Conservation (phyloP, 2,888 invertebrate genomes). For the Thumatha senex region DNA sequence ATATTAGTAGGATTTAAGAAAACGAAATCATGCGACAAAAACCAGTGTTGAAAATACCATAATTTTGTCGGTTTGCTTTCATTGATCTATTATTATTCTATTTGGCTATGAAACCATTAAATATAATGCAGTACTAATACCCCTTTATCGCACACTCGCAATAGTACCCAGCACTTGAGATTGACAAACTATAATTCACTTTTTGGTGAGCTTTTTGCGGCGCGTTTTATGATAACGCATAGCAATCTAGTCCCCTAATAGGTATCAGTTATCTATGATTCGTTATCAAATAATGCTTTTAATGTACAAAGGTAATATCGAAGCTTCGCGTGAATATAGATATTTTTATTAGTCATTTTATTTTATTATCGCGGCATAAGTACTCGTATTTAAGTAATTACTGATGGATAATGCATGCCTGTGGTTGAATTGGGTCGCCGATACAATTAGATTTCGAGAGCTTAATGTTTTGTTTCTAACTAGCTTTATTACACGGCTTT, state of each 20-base stretch:
- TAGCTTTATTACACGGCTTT: no score
- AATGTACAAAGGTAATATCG: conserved; percentile 12
- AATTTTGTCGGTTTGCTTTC: not conserved
- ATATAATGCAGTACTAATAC: conserved; percentile 23
- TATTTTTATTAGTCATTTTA: conserved; percentile 4
- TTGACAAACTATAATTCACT: conserved; percentile 43
- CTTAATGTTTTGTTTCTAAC: no score
- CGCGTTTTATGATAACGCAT: conserved; percentile 40
- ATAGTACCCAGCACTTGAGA: conserved; percentile 33
- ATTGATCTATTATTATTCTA: conserved; percentile 18
- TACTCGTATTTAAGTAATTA: not conserved
- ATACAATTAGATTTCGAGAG: no score
- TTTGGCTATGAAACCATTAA: conserved; percentile 26
- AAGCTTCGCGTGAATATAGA: conserved; percentile 6
- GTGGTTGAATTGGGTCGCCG: no score
- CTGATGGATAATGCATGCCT: not conserved
- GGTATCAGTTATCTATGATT: conserved; percentile 26
- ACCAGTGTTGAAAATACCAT: no score
- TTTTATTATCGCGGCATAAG: not conserved
- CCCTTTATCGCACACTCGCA: conserved; percentile 24
- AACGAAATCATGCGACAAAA: no score
- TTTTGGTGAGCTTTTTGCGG: conserved; percentile 45
- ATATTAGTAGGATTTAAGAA: no score
- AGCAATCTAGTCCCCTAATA: conserved; percentile 15
- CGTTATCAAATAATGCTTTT: conserved; percentile 35